Conservation (phyloP, 2,113 vertebrate species). For the Oncorhynchus mykiss region DNA sequence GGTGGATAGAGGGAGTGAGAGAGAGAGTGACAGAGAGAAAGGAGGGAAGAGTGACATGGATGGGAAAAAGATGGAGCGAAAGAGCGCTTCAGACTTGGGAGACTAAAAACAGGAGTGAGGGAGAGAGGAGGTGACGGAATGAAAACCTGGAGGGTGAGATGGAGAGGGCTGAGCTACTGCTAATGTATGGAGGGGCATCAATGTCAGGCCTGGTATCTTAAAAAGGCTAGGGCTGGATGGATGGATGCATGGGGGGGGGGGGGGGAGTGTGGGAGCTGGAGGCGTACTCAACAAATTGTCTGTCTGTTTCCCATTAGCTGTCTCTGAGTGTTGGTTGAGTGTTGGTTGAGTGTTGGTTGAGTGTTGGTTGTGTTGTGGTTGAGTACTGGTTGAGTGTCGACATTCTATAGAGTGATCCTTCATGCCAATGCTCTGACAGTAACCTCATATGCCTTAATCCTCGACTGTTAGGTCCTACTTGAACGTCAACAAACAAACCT, state of each 20-base stretch:
- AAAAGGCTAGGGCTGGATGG: conserved; percentile 42
- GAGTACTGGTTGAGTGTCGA: not conserved
- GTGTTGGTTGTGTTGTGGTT: too few relatives aligned
- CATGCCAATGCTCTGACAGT: conserved; percentile 22
- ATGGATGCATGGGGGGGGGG: conserved; percentile 41
- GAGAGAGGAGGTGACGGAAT: conserved; percentile 30
- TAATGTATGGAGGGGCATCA: conserved; percentile 68
- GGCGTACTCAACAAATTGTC: conserved; percentile 52
- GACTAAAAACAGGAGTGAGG: not conserved
- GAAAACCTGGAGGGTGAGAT: conserved; percentile 23
- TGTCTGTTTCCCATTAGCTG: conserved; percentile 64
- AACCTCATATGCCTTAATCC: conserved; percentile 22
- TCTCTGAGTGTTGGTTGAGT: conserved; percentile 50
- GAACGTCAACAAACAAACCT: conserved; percentile 40
- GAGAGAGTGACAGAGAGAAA: conserved; percentile 22
- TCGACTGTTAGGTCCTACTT: not conserved
- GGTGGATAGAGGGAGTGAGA: conserved; percentile 17
- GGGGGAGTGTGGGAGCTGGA: conserved; percentile 50
- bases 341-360: conserved; percentile 54
- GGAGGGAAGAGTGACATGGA: conserved; percentile 14
- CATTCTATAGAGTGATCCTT: conserved; percentile 18
- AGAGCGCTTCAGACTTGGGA: conserved; percentile 14
- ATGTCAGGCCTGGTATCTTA: conserved; percentile 57
- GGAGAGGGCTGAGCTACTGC: conserved; percentile 35
- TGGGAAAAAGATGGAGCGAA: not conserved